Base-by-base conservation (phyloP, 1,140 invertebrate species). In the Coenobita brevimanus region DNA sequence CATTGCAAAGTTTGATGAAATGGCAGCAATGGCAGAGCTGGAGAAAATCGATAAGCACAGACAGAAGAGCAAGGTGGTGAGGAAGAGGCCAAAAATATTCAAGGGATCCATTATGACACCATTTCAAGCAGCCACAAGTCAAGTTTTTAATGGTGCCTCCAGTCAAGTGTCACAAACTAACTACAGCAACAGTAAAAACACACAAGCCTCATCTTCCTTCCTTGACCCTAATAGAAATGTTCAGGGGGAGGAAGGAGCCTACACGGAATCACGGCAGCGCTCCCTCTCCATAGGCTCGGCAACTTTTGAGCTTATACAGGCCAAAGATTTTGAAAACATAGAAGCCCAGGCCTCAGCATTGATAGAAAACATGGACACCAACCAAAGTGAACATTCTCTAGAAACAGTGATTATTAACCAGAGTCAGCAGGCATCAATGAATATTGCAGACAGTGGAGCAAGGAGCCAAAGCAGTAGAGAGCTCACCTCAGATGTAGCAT, bases 321-420 rank as follows among this genome's bases (percentile, higher is more conserved):
- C 93, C 0, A 91, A 93, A 33, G 94, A 94, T 85, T 94, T 94
- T 88, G 93, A 92, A 0, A 92, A 91, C 60, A 93, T 94, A 75
- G 92, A 93, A 89, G 93, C 93, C 91, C 36, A 93, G 92, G 60
- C 88, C 76, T 62, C 71, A 21, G 24, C 62, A 57, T 78, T 64
- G 15, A 6, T 62, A 64, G 46, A 78, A 27, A 41, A 67, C 88
- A 91, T 83, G 84, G 89, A 88, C 93, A 94, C 86, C 92, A 50
- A 50, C 17, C 46, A 50, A 6, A 50, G 46, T 50, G 46, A 50
- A 50, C 46, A 50, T 50, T 50, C 46, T 6, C n/a, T n/a, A n/a
- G n/a, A n/a, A n/a, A 8, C 46, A 17, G 6, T 8, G 17, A 50
- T 50, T 50, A 50, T 50, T 17, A 50, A 17, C 17, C 6, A 6